A percentile compares a stretch with the other conserved stretches of the same genome.
These are phyloP conservation scores for Ctenicera cuprea DNA, from an alignment of 2,888 invertebrate species.

Conservation along the genomic window DNA sequence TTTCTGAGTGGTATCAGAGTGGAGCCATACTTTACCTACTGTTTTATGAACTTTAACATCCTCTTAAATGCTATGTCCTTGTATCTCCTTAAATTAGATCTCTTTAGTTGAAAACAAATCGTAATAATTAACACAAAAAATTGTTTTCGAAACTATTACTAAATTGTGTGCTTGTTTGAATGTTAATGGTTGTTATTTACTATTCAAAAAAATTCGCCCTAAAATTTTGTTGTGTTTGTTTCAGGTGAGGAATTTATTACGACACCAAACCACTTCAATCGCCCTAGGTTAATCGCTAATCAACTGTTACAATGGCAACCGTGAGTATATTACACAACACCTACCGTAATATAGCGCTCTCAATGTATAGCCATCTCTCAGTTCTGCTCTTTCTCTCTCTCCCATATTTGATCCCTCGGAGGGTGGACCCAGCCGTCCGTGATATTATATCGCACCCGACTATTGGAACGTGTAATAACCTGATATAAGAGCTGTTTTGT, in stretches of 20 bases:
- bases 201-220: conserved; percentile 12
- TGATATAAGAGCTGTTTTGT: conserved; percentile 55
- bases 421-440: conserved; percentile 63
- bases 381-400: conserved; percentile 50
- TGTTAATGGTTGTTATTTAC: not conserved
- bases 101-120: too few species aligned
- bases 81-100: too few species aligned
- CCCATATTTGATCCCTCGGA: conserved; percentile 51
- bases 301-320: conserved; percentile 69
- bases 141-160: not conserved
- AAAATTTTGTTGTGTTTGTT: conserved; percentile 56
- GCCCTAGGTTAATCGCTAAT: conserved; percentile 66
- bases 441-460: conserved; percentile 68
- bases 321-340: conserved; percentile 70
- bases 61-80: too few species aligned
- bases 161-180: not conserved
- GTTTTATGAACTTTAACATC: too few species aligned
- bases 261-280: conserved; percentile 61
- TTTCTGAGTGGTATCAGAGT: too few species aligned
- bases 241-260: conserved; percentile 66
- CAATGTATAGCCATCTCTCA: conserved; percentile 46
- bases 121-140: not conserved
- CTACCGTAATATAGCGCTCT: conserved; percentile 59
- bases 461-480: conserved; percentile 69
- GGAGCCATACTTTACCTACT: too few species aligned